phyloP scores from a whole-genome alignment of 2,888 invertebrate genomes.

The Eupeodes latifasciatus region DNA sequence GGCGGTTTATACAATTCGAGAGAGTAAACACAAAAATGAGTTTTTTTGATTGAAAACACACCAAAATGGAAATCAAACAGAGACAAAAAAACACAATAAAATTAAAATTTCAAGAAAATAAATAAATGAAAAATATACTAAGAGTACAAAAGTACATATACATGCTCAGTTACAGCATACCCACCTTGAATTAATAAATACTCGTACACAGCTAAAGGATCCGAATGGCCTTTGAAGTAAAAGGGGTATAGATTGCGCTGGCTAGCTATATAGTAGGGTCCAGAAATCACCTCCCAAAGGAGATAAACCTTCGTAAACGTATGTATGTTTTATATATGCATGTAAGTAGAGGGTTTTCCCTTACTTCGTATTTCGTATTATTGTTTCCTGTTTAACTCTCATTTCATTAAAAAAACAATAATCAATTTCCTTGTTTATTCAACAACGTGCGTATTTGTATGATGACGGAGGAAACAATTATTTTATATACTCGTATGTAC shows the following conservation, averaged over 20 bases:
- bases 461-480: background rate
- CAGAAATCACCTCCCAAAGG: background rate
- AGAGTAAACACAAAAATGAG: background rate
- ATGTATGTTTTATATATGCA: too few relatives aligned
- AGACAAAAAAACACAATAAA: background rate
- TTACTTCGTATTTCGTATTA: background rate
- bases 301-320: background rate
- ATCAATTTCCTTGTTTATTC: constrained; percentile 3
- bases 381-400: background rate
- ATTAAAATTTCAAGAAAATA: constrained; percentile 7
- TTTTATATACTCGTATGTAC: too few relatives aligned
- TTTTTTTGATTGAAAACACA: constrained; percentile 6
- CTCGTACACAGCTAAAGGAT: background rate
- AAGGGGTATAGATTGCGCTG: too few relatives aligned
- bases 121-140: background rate
- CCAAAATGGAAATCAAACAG: background rate
- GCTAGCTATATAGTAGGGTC: background rate
- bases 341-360: background rate
- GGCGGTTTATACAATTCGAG: background rate
- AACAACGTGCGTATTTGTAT: background rate
- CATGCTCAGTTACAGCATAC: background rate
- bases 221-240: background rate
- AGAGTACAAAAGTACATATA: background rate
- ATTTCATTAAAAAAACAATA: constrained; percentile 18
- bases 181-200: constrained; percentile 11